Evolutionary conservation across 2,888 invertebrate genomes (phyloP).

Genomic region (Oxyteleia sp.): DNA sequence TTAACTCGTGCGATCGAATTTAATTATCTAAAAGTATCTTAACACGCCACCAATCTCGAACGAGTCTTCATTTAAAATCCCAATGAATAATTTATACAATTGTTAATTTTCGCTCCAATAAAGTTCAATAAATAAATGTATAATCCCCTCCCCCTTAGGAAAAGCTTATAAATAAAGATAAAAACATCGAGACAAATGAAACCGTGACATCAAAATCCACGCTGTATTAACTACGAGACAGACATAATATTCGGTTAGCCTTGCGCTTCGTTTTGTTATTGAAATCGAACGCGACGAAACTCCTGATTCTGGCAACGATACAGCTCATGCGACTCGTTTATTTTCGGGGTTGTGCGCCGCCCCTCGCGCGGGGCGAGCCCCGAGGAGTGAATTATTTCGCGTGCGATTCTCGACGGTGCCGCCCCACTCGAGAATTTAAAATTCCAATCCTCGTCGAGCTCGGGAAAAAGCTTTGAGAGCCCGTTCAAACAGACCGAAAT

Average conservation of each 20-base stretch:
- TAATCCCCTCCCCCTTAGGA: constrained; percentile 90
- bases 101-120: too few relatives aligned
- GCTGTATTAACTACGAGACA: constrained; percentile 46
- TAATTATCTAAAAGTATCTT: too few relatives aligned
- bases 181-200: too few relatives aligned
- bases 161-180: not conserved
- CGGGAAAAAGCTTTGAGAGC: constrained; percentile 49
- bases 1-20: too few relatives aligned
- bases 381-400: constrained; percentile 72
- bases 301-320: constrained; percentile 50
- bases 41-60: too few relatives aligned
- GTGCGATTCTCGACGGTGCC: constrained; percentile 66
- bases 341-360: constrained; percentile 41
- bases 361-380: constrained; percentile 48
- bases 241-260: constrained; percentile 45
- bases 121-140: constrained; percentile 74
- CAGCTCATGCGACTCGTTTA: constrained; percentile 43
- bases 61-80: too few relatives aligned
- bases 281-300: constrained; percentile 26
- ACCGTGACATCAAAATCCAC: constrained; percentile 13
- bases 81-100: too few relatives aligned
- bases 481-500: constrained; percentile 33
- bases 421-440: constrained; percentile 68
- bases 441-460: constrained; percentile 63
- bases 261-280: constrained; percentile 36